A percentile compares a stretch with the other conserved stretches of the same genome.
These are phyloP conservation scores for Hexactinellida sp. DNA, from an alignment of 37 sponge, comb jelly and placozoan species.

Conservation along the genomic window DNA sequence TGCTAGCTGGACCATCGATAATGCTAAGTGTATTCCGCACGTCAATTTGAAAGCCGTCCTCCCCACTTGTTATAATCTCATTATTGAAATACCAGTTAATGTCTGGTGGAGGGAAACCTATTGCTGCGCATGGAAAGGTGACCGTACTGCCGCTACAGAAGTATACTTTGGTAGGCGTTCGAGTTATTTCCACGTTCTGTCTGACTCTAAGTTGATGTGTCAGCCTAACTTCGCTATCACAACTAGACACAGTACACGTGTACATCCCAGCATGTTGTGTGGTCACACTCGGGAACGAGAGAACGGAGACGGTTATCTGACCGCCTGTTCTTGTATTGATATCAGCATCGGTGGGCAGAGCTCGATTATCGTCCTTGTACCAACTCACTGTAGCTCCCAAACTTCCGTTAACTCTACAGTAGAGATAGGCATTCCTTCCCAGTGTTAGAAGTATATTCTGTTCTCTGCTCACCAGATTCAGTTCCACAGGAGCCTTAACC, in stretches of 20 bases:
- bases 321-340: neutral
- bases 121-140: neutral
- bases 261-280: neutral
- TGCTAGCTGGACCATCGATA: neutral
- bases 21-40: neutral
- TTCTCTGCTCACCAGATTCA: neutral
- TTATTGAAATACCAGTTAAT: conserved; percentile 1
- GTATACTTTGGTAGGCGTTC: neutral
- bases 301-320: neutral
- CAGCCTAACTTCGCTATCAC: neutral
- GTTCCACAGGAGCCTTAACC: neutral
- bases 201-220: conserved; percentile 1
- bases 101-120: neutral
- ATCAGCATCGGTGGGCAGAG: neutral
- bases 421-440: neutral
- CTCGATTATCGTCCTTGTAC: neutral
- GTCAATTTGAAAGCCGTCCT: neutral
- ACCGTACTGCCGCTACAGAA: neutral
- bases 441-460: neutral
- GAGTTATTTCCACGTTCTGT: neutral
- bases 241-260: neutral
- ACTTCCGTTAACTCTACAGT: neutral
- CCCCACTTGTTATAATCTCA: neutral
- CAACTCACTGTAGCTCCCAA: neutral
- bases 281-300: neutral